Conservation (phyloP, 2,888 invertebrate species). For the Apeira syringaria region DNA sequence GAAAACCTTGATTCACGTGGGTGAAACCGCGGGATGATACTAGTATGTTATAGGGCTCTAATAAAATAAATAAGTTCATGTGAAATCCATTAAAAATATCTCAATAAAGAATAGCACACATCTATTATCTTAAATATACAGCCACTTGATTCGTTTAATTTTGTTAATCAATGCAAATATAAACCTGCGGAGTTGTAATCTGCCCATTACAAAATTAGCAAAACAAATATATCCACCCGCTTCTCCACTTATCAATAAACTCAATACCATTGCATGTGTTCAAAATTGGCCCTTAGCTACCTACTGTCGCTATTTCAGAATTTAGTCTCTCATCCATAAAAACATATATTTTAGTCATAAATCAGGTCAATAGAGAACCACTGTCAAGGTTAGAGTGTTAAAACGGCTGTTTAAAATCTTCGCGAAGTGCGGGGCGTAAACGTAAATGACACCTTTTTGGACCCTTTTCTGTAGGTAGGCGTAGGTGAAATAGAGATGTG, state of each 20-base stretch:
- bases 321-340: conserved; percentile 3
- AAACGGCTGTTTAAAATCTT: conserved; percentile 34
- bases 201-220: conserved; percentile 23
- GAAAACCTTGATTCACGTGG: no score
- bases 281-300: conserved; percentile 24
- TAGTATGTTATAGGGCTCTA: no score
- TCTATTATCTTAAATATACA: no score
- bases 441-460: conserved; percentile 24
- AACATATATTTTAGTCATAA: conserved; percentile 15
- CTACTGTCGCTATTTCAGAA: conserved; percentile 16
- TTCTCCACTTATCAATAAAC: conserved; percentile 28
- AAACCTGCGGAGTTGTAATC: conserved; percentile 4
- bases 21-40: no score
- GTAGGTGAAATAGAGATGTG: conserved; percentile 9
- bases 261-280: conserved; percentile 20
- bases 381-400: conserved; percentile 28
- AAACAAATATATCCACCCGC: conserved; percentile 22
- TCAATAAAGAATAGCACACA: no score
- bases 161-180: no score
- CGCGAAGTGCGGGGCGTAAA: conserved; percentile 24
- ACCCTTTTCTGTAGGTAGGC: conserved; percentile 19
- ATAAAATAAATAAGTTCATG: no score
- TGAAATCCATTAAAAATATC: no score
- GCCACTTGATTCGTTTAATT: no score
- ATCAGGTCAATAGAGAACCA: conserved; percentile 27